Conservation (phyloP, 2,888 invertebrate genomes). For the Omphaloscelis lunosa region DNA sequence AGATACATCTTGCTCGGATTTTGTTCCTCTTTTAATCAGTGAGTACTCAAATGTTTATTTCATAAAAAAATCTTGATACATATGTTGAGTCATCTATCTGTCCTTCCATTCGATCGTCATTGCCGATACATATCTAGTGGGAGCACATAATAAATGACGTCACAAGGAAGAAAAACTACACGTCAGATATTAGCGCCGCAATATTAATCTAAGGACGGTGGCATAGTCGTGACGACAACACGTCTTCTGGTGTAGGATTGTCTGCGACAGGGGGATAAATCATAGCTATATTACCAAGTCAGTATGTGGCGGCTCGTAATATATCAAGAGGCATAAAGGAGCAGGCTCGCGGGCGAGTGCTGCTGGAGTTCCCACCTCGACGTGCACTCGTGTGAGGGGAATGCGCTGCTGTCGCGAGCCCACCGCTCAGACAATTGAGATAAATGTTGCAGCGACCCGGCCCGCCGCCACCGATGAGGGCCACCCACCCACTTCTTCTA, state of each 20-base stretch:
- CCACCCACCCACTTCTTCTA: slow-evolving; percentile 8
- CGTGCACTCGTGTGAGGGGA: slow-evolving; percentile 66
- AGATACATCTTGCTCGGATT: slow-evolving; percentile 82
- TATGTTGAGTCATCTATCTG: slow-evolving; percentile 26
- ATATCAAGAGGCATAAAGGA: slow-evolving; percentile 83
- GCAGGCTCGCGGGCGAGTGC: slow-evolving; percentile 68
- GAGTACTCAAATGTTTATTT: slow-evolving; percentile 72
- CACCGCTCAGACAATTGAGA: slow-evolving; percentile 70
- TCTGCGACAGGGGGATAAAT: slow-evolving; percentile 80
- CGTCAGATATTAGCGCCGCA: slow-evolving; percentile 75
- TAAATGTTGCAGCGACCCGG: slow-evolving; percentile 68
- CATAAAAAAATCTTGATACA: slow-evolving; percentile 58
- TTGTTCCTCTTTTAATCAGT: slow-evolving; percentile 83
- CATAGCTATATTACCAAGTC: slow-evolving; percentile 84
- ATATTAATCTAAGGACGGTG: slow-evolving; percentile 79
- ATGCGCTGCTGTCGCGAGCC: slow-evolving; percentile 61
- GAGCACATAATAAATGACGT: slow-evolving; percentile 71
- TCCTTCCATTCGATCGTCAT: slow-evolving; percentile 26
- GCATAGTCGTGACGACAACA: slow-evolving; percentile 73
- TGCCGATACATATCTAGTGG: slow-evolving; percentile 53
- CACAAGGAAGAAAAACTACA: slow-evolving; percentile 76
- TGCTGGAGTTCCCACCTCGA: slow-evolving; percentile 69
- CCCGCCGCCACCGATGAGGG: not conserved
- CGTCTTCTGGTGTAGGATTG: slow-evolving; percentile 79
- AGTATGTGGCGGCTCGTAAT: slow-evolving; percentile 80